Base-by-base conservation (phyloP, 2,797 vertebrate genomes). In the Enteromius radiatus region DNA sequence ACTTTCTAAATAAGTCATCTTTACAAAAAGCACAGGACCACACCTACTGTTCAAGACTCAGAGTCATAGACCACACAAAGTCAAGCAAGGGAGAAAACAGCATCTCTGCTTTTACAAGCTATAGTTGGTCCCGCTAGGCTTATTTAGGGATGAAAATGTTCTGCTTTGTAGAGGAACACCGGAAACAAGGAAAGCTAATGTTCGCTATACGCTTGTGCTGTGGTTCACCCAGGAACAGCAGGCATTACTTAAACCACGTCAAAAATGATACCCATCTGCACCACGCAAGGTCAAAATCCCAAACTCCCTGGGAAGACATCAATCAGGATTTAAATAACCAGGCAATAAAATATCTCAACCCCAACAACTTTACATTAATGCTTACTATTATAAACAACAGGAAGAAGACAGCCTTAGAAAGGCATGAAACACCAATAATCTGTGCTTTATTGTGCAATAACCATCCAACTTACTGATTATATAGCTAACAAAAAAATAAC, bases 141-240 rank as follows among this genome's bases (percentile, higher is more conserved):
- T 90, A 90, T 89, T 90, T 89, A 88, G 88, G 89, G 91, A 92
- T 90, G 88, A 90, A 88, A 86, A 87, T 81, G 83, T 63, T 63
- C 85, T 63, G 86, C 87, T 87, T 88, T 31, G 84, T 86, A 86
- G 87, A 84, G 88, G 80, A 89, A 88, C 90, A 79, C 77, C 26
- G 68, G 61, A 90, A 81, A 88, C 8, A 84, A 68, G 85, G 84
- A 84, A 91, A 88, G 88, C 69, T 85, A 86, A 80, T 89, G 43
- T 87, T 88, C 86, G 88, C 84, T 88, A 87, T 88, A 87, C 31
- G 79, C 88, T 79, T 31, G 59, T 63, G 79, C 85, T 84, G 92
- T 91, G 90, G 91, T 93, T 92, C 84, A 84, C 89, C 85, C 91
- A 76, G 67, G 43, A 85, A 80, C 61, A 78, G 54, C 65, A 67